Percentiles rank a stretch among this genome's conserved stretches.
Conservation (phyloP, 2,888 invertebrate genomes). For the Lydus trimaculatus region DNA sequence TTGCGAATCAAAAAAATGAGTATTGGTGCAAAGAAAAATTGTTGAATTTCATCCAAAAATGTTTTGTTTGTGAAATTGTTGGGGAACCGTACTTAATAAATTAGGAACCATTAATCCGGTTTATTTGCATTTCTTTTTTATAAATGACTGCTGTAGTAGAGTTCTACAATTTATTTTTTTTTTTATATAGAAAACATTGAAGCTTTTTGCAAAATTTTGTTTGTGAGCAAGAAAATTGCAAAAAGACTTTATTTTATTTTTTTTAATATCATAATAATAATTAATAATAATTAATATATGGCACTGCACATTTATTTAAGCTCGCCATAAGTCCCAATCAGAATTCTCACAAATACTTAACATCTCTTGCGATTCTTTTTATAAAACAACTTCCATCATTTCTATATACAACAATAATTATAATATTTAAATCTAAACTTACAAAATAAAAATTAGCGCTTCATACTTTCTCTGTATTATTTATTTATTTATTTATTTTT, state of each 20-base stretch:
- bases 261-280: background rate
- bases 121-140: slow-evolving; percentile 57
- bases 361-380: slow-evolving; percentile 40
- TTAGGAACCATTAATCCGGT: slow-evolving; percentile 60
- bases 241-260: slow-evolving; percentile 39
- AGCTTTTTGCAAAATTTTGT: slow-evolving; percentile 32
- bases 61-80: slow-evolving; percentile 50
- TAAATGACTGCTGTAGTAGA: slow-evolving; percentile 52
- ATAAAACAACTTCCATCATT: slow-evolving; percentile 44
- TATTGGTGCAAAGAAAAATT: slow-evolving; percentile 13
- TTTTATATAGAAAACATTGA: slow-evolving; percentile 24
- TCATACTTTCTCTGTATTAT: background rate
- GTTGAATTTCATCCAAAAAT: slow-evolving; percentile 15
- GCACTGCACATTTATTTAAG: slow-evolving; percentile 56
- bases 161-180: slow-evolving; percentile 46
- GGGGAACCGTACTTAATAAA: slow-evolving; percentile 57
- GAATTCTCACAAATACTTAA: slow-evolving; percentile 42
- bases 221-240: slow-evolving; percentile 29
- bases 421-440: slow-evolving; percentile 43
- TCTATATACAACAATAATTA: background rate
- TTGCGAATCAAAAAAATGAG: slow-evolving; percentile 23
- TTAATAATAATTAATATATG: slow-evolving; percentile 43
- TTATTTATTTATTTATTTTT: slow-evolving; percentile 28
- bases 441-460: slow-evolving; percentile 33
- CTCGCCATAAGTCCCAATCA: slow-evolving; percentile 52